Percentiles rank a stretch among this genome's conserved stretches.
These are phyloP conservation scores for Phyllostomus discolor DNA, from an alignment of 2,113 vertebrate species.

Conservation along the genomic window DNA sequence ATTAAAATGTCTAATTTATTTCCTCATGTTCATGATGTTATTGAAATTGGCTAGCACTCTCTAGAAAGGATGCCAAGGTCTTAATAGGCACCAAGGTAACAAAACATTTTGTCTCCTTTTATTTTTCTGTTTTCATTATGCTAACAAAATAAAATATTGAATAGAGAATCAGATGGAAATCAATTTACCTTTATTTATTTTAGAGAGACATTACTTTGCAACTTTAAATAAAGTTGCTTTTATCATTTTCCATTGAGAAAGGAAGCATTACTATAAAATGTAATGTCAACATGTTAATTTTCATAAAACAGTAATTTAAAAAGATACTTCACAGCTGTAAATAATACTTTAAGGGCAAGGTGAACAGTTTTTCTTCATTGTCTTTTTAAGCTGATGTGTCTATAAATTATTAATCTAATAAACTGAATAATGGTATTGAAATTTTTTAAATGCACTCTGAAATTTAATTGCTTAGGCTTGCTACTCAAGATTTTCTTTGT, in stretches of 20 bases:
- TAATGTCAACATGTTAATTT: conserved; percentile 46
- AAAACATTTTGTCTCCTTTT: conserved; percentile 55
- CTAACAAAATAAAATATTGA: conserved; percentile 59
- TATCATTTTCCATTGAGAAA: neutral
- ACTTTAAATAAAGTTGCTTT: conserved; percentile 47
- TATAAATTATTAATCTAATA: neutral
- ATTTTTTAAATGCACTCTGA: neutral
- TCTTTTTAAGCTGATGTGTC: neutral
- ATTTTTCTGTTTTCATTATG: conserved; percentile 63
- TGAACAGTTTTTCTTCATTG: neutral
- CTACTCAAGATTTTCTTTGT: neutral
- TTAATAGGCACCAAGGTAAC: conserved; percentile 55
- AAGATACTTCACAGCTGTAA: neutral
- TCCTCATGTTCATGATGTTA: conserved; percentile 34
- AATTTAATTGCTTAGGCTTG: neutral
- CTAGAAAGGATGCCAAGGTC: conserved; percentile 38
- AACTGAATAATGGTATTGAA: neutral
- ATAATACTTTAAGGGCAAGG: neutral
- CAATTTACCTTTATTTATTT: conserved; percentile 44
- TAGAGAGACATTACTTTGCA: conserved; percentile 46
- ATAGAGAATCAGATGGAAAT: conserved; percentile 35
- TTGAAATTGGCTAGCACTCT: conserved; percentile 37
- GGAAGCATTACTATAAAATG: neutral
- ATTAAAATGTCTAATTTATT: conserved; percentile 75
- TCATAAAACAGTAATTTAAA: neutral